Evolutionary conservation across 2,113 vertebrate genomes (phyloP).

Genomic region (Takifugu bimaculatus): DNA sequence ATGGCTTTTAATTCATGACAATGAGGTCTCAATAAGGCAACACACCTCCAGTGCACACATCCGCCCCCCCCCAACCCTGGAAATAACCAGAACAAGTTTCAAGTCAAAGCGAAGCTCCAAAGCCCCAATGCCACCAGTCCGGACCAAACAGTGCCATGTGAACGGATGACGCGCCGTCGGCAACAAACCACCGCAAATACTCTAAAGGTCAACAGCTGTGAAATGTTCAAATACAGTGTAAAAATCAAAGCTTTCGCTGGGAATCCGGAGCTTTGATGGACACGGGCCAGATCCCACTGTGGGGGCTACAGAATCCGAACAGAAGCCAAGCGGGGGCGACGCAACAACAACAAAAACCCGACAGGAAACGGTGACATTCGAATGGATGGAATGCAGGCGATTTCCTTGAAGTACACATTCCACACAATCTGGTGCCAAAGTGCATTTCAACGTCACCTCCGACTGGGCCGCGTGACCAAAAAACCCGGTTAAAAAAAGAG

Average conservation of each 20-base stretch:
- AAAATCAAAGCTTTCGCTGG: constrained; percentile 23
- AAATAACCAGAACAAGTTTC: constrained; percentile 5
- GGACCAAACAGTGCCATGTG: constrained; percentile 48
- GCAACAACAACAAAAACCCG: constrained; percentile 21
- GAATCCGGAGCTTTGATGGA: constrained; percentile 45
- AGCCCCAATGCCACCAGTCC: too few species aligned
- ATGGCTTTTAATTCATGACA: constrained; percentile 54
- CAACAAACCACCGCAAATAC: constrained; percentile 47
- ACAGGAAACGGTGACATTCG: constrained; percentile 62
- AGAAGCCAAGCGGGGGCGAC: constrained; percentile 29
- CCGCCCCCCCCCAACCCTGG: too few species aligned
- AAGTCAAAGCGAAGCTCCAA: too few species aligned
- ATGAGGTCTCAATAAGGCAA: constrained; percentile 57
- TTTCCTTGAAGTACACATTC: constrained; percentile 65
- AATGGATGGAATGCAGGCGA: constrained; percentile 74
- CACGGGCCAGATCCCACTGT: constrained; percentile 16
- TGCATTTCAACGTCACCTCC: constrained; percentile 72
- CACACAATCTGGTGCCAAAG: constrained; percentile 77
- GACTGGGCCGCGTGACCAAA: constrained; percentile 34
- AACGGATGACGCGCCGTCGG: constrained; percentile 50
- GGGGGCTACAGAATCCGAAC: constrained; percentile 49
- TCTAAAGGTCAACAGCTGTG: constrained; percentile 35
- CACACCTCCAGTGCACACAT: constrained; percentile 38
- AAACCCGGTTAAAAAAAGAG: constrained; percentile 27
- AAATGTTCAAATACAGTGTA: constrained; percentile 66